Evolutionary conservation across 2,797 vertebrate species (phyloP).

Genomic region (Sebastes nivosus): DNA sequence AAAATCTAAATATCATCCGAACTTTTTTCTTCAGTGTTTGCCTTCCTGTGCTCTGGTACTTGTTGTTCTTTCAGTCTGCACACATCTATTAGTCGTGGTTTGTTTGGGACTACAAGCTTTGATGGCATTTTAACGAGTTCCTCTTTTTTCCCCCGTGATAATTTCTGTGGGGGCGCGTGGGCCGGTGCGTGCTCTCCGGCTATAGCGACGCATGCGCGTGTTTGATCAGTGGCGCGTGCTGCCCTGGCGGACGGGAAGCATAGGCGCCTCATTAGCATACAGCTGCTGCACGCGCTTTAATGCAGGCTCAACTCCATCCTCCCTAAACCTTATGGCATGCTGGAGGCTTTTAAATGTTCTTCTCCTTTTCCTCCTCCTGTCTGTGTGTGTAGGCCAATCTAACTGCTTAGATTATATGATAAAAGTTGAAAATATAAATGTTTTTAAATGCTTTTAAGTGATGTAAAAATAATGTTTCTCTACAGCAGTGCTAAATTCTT

Average conservation of each 20-base stretch:
- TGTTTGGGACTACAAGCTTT: conserved; percentile 71
- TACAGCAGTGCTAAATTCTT: not conserved
- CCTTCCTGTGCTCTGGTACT: conserved; percentile 5
- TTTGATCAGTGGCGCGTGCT: conserved; percentile 94
- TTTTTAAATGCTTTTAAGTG: not conserved
- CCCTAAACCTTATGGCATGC: conserved; percentile 14
- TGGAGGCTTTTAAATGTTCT: conserved; percentile 9
- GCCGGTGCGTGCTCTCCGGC: conserved; percentile 41
- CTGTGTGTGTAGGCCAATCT: too few species aligned
- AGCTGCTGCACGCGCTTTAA: conserved; percentile 84
- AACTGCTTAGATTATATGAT: not conserved
- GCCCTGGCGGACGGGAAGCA: conserved; percentile 78
- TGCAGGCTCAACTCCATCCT: conserved; percentile 36
- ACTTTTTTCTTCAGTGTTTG: not conserved
- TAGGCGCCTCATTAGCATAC: conserved; percentile 93
- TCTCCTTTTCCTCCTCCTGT: not conserved
- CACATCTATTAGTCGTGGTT: conserved; percentile 57
- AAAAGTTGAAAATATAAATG: not conserved
- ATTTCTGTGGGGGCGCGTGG: conserved; percentile 68
- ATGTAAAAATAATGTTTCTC: not conserved
- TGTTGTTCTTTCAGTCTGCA: conserved; percentile 30
- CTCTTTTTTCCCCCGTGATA: conserved; percentile 75
- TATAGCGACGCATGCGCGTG: conserved; percentile 77
- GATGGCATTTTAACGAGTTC: conserved; percentile 85
- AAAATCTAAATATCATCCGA: not conserved